phyloP scores from a whole-genome alignment of 2,113 vertebrate species.

The Apodemus speciosus region DNA sequence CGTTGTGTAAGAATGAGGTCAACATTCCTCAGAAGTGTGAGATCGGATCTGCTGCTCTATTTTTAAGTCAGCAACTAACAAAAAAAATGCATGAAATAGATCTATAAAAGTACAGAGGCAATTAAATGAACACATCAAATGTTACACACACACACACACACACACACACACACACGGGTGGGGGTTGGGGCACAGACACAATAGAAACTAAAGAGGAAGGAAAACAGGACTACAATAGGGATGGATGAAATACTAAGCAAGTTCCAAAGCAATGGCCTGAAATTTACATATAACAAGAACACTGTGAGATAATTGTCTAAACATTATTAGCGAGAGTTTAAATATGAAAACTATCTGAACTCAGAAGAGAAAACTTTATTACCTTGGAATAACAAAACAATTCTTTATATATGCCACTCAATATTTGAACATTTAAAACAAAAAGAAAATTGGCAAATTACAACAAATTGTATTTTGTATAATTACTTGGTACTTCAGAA shows the following conservation, averaged over 20 bases:
- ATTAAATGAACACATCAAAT: too few species aligned
- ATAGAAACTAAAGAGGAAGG: background rate
- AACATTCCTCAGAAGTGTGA: background rate
- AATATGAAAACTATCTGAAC: background rate
- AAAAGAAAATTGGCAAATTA: background rate
- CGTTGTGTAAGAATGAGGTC: constrained; percentile 22
- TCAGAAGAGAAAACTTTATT: background rate
- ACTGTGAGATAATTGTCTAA: background rate
- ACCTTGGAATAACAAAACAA: background rate
- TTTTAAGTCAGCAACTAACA: constrained; percentile 1
- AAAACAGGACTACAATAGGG: background rate
- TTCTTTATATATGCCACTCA: background rate
- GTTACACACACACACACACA: background rate
- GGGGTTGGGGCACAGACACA: background rate
- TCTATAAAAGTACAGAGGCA: background rate
- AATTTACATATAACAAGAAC: background rate
- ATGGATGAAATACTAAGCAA: background rate
- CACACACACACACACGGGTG: background rate
- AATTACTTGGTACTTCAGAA: background rate
- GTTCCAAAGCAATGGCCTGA: background rate
- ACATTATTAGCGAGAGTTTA: background rate
- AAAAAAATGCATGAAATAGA: background rate
- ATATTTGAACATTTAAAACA: background rate
- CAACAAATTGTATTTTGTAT: background rate
- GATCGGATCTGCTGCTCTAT: background rate